Base-by-base conservation (phyloP, 2,888 invertebrate genomes). In the Caradrina kadenii region DNA sequence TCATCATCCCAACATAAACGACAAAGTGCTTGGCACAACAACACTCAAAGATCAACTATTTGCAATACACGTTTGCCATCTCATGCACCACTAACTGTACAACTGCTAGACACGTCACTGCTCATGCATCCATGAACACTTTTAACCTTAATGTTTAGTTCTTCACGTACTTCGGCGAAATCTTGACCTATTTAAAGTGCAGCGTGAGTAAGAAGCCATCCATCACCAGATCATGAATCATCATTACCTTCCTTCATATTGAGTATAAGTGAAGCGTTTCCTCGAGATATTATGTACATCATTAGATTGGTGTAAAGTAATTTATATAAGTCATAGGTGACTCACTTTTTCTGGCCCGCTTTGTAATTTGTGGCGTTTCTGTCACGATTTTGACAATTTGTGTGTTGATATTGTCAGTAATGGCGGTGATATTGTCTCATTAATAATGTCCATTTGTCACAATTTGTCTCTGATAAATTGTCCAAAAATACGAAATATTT, bases 171-270 rank as follows among this genome's bases (percentile, higher is more conserved):
- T 77, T 77, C 63, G 13, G 10, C 4, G 73, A 79, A 78, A 79
- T 48, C 79, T 69, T 74, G 63, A 74, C 39, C 65, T 73, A 73
- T 73, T 77, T 69, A 48, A 19, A 61, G 26, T 63, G 19, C 39
- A 64, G 3, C 35, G 50, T 69, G 69, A 73, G 35, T 78, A 52
- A 73, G 42, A 19, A 55, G 19, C 8, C 31, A 56, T 77, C 31
- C 60, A 78, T 73, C 77, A 79, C 65, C 55, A 67, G 2, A 0
- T 17, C n/a, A 62, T 78, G 78, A 78, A 67, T 78, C 78, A 78
- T 67, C 35, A 79, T 63, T 64, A 53, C 21, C 54, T 73, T 58
- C 58, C 49, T 63, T 49, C 35, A 49, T 55, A 8, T 61, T 73
- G 66, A 69, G 59, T 75, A 60, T 65, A 63, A 49, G 17, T 35